Base-by-base conservation (phyloP, 2,888 invertebrate genomes). In the Seira musarum region DNA sequence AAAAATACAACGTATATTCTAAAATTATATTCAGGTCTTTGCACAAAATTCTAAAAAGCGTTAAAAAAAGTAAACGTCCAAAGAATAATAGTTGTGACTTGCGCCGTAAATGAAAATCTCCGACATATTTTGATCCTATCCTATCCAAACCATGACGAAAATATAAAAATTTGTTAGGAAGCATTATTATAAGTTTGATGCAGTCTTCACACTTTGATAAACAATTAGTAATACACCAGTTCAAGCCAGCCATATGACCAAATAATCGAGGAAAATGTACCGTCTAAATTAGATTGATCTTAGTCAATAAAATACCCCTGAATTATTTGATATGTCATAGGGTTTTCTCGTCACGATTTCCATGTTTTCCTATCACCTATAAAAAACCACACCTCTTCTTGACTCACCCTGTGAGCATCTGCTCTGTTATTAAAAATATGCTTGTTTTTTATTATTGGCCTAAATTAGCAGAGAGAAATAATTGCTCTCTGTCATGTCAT, bases 381-480 rank as follows among this genome's bases (percentile, higher is more conserved):
- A 30, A 35, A 10, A 35, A 25, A 61, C 71, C 78, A 78, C 78
- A 72, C 78, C 78, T 78, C 40, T 30, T 30, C 30, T 30, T 8
- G 8, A 30, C 30, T 30, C 30, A 30, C 2, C 30, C 2, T 30
- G 30, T 63, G 66, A 2, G 57, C 79, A 79, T 79, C 67, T 79
- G 79, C 22, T 72, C 67, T 70, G 24, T 13, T 35, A 57, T 67
- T 71, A 30, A 30, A 30, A 30, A 30, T 30, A 30, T 30, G 3
- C 30, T 30, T 2, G 30, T 30, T 30, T 30, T 30, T 30, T 30
- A 30, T 77, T 72, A 79, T 79, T 73, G 72, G 68, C 25, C 79
- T 79, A 79, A 79, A 79, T 79, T 79, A 79, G 79, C 79, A 72
- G 79, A 72, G 30, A 79, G 30, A 73, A 78, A 73, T 79, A 79